These are phyloP conservation scores for Euproctis similis DNA, from an alignment of 2,888 invertebrate genomes.

Conservation along the genomic window DNA sequence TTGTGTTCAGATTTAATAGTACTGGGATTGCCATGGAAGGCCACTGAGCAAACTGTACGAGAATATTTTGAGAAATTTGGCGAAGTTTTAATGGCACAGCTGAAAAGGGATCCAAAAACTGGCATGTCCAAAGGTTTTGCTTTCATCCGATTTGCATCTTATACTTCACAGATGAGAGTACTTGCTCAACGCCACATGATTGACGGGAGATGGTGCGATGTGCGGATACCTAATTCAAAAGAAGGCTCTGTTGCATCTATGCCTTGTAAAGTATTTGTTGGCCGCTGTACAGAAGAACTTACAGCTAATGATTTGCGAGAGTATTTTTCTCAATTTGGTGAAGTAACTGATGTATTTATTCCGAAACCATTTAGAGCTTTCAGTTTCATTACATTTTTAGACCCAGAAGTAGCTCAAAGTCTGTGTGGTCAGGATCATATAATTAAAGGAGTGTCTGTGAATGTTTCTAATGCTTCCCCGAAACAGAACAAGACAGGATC, in stretches of 20 bases:
- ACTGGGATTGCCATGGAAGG: slow-evolving; percentile 98
- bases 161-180: slow-evolving; percentile 96
- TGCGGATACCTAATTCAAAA: slow-evolving; percentile 97
- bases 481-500: slow-evolving; percentile 79
- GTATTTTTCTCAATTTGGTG: slow-evolving; percentile 87
- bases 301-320: slow-evolving; percentile 85
- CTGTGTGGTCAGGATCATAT: slow-evolving; percentile 90
- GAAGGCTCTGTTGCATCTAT: slow-evolving; percentile 82
- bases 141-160: slow-evolving; percentile 96
- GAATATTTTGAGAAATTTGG: slow-evolving; percentile 99
- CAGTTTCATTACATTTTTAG: slow-evolving; percentile 90
- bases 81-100: slow-evolving; percentile 97
- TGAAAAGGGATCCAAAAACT: slow-evolving; percentile 92
- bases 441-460: slow-evolving; percentile 90
- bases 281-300: slow-evolving; percentile 88
- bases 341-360: slow-evolving; percentile 91
- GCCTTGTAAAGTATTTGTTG: slow-evolving; percentile 90
- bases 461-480: slow-evolving; percentile 92
- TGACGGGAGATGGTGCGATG: slow-evolving; percentile 98
- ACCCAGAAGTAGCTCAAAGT: slow-evolving; percentile 86
- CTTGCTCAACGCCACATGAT: slow-evolving; percentile 96
- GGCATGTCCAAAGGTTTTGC: slow-evolving; percentile 99
- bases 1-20: slow-evolving; percentile 98
- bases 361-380: slow-evolving; percentile 89
- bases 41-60: slow-evolving; percentile 94